Percentiles rank a stretch among this genome's conserved stretches.
Evolutionary conservation across 92 coral and sea anemone species (phyloP).

Genomic region (Bergia puertoricense): DNA sequence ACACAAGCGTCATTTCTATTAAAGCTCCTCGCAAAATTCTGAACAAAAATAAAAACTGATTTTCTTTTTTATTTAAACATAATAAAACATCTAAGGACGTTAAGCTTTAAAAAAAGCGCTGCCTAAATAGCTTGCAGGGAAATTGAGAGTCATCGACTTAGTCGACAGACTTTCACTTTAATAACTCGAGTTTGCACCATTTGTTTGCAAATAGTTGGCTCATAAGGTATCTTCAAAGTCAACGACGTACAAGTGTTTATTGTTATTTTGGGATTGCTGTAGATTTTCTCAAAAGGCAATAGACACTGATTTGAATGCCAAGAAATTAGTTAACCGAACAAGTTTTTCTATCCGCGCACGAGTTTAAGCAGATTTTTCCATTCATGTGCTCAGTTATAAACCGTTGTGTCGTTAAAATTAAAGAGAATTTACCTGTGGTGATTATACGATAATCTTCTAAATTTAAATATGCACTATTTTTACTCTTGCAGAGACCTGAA

Average conservation of each 20-base stretch:
- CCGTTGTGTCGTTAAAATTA: background rate
- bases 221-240: background rate
- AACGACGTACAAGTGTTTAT: background rate
- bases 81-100: background rate
- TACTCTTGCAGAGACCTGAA: background rate
- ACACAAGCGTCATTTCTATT: background rate
- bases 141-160: background rate
- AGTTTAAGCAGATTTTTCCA: background rate
- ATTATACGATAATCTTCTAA: background rate
- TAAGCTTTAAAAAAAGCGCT: background rate
- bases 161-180: conserved; percentile 8
- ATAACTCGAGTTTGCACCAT: background rate
- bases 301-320: background rate
- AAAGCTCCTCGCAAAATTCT: conserved; percentile 10
- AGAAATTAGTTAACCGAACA: background rate
- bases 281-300: background rate
- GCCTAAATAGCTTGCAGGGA: background rate
- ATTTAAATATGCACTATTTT: background rate
- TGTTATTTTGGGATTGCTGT: background rate
- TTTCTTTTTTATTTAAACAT: background rate
- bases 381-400: background rate
- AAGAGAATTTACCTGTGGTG: background rate
- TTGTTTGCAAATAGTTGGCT: conserved; percentile 19
- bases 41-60: background rate
- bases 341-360: background rate